Conservation (phyloP, 2,113 vertebrate genomes). For the Rhagologus leucostigma region DNA sequence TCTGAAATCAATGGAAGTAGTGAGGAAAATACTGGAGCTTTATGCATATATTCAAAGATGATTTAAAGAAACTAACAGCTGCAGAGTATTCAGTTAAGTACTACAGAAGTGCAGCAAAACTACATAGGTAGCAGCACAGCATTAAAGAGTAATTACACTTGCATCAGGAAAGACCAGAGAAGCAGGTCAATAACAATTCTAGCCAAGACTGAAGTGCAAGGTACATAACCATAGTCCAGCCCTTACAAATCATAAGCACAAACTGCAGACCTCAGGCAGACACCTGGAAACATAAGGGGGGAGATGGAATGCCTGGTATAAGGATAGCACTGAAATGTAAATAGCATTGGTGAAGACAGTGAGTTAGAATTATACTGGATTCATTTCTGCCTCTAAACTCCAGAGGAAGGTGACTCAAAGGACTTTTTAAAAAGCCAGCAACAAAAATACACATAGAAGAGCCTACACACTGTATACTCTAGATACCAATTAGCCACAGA, state of each 20-base stretch:
- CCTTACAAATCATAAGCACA: neutral
- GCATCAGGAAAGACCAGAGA: neutral
- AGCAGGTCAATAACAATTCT: neutral
- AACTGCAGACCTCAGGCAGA: slow-evolving; percentile 11
- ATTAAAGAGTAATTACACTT: neutral
- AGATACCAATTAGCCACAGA: neutral
- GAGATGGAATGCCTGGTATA: neutral
- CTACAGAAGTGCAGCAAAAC: neutral
- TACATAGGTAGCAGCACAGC: neutral
- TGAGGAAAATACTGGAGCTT: neutral
- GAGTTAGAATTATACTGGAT: neutral
- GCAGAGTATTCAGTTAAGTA: neutral
- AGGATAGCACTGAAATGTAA: neutral
- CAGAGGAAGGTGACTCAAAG: neutral
- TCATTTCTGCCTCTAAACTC: neutral
- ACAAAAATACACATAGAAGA: neutral
- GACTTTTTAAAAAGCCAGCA: neutral
- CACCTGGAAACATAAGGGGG: neutral
- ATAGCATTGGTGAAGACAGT: neutral
- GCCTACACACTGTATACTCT: neutral
- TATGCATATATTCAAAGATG: neutral
- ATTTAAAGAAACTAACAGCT: neutral
- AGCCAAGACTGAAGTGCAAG: neutral
- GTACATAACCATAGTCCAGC: neutral
- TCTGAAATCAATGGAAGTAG: neutral